Conservation (phyloP, 2,113 vertebrate genomes). For the Panthera tigris region DNA sequence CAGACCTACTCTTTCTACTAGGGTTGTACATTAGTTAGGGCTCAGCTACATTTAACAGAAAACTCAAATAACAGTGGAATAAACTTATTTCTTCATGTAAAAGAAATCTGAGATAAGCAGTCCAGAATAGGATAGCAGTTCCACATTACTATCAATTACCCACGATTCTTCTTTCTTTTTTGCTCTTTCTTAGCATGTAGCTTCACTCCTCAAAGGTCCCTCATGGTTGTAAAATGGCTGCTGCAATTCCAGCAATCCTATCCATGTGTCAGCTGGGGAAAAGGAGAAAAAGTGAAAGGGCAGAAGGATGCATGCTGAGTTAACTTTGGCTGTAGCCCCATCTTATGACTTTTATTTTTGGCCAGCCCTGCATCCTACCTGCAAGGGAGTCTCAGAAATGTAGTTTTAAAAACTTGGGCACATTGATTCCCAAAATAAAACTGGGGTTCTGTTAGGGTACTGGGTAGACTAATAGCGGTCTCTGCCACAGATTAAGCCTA, state of each 20-base stretch:
- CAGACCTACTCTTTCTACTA: neutral
- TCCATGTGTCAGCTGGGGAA: neutral
- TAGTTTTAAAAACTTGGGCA: neutral
- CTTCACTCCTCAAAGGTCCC: neutral
- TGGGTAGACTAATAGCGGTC: neutral
- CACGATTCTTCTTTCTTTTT: neutral
- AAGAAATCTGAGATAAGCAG: neutral
- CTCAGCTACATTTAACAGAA: neutral
- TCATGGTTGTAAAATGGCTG: neutral
- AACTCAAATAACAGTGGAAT: neutral
- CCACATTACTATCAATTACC: neutral
- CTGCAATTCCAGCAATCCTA: neutral
- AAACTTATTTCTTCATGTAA: neutral
- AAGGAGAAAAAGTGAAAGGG: neutral
- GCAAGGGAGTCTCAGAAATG: neutral
- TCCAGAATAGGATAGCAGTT: neutral
- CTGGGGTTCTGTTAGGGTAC: neutral
- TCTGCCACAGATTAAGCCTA: neutral
- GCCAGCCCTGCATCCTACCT: neutral
- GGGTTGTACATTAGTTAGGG: neutral
- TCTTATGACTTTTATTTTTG: slow-evolving; percentile 1
- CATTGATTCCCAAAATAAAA: neutral
- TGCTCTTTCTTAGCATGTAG: neutral
- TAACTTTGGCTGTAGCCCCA: neutral
- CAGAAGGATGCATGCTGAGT: neutral